phyloP scores from a whole-genome alignment of 2,113 vertebrate species.

The Henicopernis longicauda region DNA sequence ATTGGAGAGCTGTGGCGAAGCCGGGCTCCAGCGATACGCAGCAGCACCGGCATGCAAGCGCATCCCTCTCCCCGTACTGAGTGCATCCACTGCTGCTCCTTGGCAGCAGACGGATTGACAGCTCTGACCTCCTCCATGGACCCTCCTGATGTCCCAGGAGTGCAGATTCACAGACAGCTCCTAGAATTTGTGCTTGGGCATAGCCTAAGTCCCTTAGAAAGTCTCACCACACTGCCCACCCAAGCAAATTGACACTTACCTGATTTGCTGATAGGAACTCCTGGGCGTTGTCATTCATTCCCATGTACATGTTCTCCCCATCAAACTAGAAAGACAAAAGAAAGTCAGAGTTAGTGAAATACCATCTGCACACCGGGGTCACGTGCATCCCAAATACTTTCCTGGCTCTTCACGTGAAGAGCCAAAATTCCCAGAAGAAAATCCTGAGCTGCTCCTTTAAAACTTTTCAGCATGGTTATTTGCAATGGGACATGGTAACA shows the following conservation, averaged over 20 bases:
- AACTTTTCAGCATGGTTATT: accelerated
- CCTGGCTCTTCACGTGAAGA: background rate
- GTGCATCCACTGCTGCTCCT: background rate
- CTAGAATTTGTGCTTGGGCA: background rate
- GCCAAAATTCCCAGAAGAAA: background rate
- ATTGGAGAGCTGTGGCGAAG: background rate
- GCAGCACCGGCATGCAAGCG: background rate
- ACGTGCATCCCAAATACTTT: background rate
- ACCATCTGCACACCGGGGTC: background rate
- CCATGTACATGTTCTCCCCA: slow-evolving; percentile 98
- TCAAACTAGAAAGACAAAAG: slow-evolving; percentile 88
- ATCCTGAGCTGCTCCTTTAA: background rate
- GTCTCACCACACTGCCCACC: background rate
- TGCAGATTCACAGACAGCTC: background rate
- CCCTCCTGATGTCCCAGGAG: background rate
- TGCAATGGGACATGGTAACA: accelerated
- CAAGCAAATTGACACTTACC: slow-evolving; percentile 72
- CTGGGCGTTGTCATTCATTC: slow-evolving; percentile 94
- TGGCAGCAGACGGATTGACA: accelerated
- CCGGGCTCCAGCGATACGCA: accelerated
- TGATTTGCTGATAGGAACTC: slow-evolving; percentile 94
- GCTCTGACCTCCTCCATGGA: background rate
- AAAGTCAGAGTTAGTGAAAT: slow-evolving; percentile 32
- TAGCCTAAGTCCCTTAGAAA: background rate
- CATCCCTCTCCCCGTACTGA: background rate